phyloP scores from a whole-genome alignment of 1,140 invertebrate genomes.

The Argopecten irradians region DNA sequence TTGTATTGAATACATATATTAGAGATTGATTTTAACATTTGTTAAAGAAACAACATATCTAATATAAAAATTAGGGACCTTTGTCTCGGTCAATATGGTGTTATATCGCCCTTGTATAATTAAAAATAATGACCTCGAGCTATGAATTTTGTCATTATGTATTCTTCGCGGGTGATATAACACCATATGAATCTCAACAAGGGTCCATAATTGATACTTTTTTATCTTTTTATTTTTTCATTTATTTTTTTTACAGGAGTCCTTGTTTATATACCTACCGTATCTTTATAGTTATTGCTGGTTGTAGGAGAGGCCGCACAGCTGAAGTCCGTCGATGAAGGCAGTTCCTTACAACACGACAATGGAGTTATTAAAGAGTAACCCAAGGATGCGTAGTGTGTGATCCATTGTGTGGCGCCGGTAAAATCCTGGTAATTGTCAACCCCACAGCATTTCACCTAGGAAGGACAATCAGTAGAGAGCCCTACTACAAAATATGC shows the following conservation, averaged over 20 bases:
- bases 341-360: constrained; percentile 39
- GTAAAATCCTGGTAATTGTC: constrained; percentile 59
- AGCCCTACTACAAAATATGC: no score
- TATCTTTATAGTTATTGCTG: constrained; percentile 45
- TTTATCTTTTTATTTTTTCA: no score
- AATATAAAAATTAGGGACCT: no score
- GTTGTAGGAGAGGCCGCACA: constrained; percentile 53
- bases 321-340: constrained; percentile 27
- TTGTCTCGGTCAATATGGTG: no score
- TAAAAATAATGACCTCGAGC: not conserved
- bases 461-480: no score
- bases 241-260: not conserved
- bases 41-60: no score
- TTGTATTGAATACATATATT: no score
- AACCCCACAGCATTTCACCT: constrained; percentile 63
- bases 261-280: no score
- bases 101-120: no score
- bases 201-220: no score
- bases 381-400: constrained; percentile 20
- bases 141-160: not conserved
- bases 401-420: constrained; percentile 50
- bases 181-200: no score
- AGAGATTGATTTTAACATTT: no score
- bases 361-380: constrained; percentile 29
- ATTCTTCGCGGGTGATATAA: not conserved